Percentiles rank a stretch among this genome's conserved stretches.
Conservation (phyloP, 2,113 vertebrate species). For the Ceyx margarethae region DNA sequence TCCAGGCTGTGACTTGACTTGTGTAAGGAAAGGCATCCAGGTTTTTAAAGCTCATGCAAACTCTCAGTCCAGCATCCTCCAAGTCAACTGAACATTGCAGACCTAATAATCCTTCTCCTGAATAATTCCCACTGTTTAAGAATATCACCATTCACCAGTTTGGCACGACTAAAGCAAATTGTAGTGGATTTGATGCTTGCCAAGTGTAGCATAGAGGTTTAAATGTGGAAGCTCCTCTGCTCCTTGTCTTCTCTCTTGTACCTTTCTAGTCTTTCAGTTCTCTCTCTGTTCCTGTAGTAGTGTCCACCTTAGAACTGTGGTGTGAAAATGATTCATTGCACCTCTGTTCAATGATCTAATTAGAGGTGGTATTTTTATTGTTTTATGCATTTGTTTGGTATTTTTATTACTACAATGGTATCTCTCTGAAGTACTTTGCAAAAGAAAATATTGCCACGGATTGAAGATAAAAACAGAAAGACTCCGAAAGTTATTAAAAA, state of each 20-base stretch:
- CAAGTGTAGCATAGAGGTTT: not conserved
- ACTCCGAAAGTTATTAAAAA: not conserved
- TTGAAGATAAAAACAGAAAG: not conserved
- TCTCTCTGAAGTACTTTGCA: not conserved
- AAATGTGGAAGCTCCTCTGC: not conserved
- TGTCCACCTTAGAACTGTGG: not conserved
- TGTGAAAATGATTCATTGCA: not conserved
- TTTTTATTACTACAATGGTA: not conserved
- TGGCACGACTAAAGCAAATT: not conserved
- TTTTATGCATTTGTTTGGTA: not conserved
- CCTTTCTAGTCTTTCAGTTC: not conserved
- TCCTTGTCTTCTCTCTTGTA: not conserved
- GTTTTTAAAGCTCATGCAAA: not conserved
- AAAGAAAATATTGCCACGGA: not conserved
- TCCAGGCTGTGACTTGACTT: not conserved
- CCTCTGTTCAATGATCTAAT: not conserved
- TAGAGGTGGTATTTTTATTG: not conserved
- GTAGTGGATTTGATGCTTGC: not conserved
- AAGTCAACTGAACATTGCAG: not conserved
- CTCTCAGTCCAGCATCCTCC: not conserved
- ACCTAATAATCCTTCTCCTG: not conserved
- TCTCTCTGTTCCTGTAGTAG: not conserved
- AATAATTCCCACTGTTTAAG: not conserved
- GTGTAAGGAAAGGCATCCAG: not conserved
- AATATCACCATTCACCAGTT: accelerated